Percentiles rank a stretch among this genome's conserved stretches.
Conservation (phyloP, 2,888 invertebrate genomes). For the Alitta virens region DNA sequence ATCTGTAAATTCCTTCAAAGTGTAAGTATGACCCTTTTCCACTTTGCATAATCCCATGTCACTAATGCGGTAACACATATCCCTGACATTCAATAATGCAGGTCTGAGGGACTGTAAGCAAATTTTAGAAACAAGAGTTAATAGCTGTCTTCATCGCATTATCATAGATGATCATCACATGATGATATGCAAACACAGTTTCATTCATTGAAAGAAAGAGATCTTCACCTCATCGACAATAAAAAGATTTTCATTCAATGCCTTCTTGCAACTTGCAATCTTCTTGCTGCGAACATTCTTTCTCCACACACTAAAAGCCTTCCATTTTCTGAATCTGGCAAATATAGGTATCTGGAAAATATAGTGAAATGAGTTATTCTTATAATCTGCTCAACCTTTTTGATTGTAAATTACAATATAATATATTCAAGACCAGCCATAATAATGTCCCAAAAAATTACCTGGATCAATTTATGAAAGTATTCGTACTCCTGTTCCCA, state of each 20-base stretch:
- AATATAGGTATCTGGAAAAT: slow-evolving; percentile 57
- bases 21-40: slow-evolving; percentile 55
- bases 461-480: slow-evolving; percentile 74
- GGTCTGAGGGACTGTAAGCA: slow-evolving; percentile 64
- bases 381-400: no score
- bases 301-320: slow-evolving; percentile 79
- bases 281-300: slow-evolving; percentile 73
- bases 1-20: slow-evolving; percentile 52
- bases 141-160: no score
- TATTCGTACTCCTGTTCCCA: slow-evolving; percentile 84
- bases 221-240: slow-evolving; percentile 67
- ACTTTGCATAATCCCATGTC: slow-evolving; percentile 58
- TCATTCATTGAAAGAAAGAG: no score
- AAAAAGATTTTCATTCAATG: slow-evolving; percentile 70
- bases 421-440: no score
- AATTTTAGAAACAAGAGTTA: not conserved
- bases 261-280: slow-evolving; percentile 63
- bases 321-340: slow-evolving; percentile 57
- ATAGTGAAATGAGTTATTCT: no score
- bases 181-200: no score
- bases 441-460: no score
- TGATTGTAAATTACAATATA: no score
- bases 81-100: slow-evolving; percentile 71
- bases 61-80: slow-evolving; percentile 58
- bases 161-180: no score